Base-by-base conservation (phyloP, 2,888 invertebrate genomes). In the Cheilosia variabilis region DNA sequence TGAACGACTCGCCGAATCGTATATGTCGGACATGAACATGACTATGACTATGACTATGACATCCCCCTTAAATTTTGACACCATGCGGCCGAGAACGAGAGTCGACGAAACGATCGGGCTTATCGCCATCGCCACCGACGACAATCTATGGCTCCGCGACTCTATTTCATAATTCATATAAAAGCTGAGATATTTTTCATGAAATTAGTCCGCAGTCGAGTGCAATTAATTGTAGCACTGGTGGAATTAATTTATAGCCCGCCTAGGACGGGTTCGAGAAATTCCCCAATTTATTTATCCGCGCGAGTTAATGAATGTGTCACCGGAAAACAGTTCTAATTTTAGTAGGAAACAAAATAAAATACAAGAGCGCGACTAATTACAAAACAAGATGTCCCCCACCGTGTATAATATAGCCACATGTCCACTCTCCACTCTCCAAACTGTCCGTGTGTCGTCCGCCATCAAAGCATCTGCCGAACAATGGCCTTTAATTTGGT, bases 121-220 rank as follows among this genome's bases (percentile, higher is more conserved):
- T 66, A 76, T 76, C 65, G 17, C 47, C 10, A 17, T 57, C 22
- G 62, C n/a, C 60, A 27, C 27, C 27, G 27, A 27, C 27, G 27
- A 27, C 27, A 27, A 27, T 27, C 27, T 7, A 27, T 27, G 27
- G 6, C n/a, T 27, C 37, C 57, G 27, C 57, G 10, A 13, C 19
- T 43, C 62, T 76, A 55, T 76, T 86, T 76, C 81, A 81, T 86
- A 81, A 80, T 62, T 80, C 81, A 81, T 77, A 81, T 73, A 72
- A 72, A 72, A 60, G 68, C 55, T 79, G 79, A 75, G 75, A 71
- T 84, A 80, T 72, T 55, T 76, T 77, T 63, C 72, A 76, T 72
- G 71, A 86, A 24, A 86, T 86, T 81, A 86, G 86, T 81, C 80
- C 76, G 71, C 86, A 66, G 81, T 81, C 81, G 66, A 86, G 86